These are phyloP conservation scores for Lepisosteus oculatus DNA, from an alignment of 2,113 vertebrate genomes.

Conservation along the genomic window DNA sequence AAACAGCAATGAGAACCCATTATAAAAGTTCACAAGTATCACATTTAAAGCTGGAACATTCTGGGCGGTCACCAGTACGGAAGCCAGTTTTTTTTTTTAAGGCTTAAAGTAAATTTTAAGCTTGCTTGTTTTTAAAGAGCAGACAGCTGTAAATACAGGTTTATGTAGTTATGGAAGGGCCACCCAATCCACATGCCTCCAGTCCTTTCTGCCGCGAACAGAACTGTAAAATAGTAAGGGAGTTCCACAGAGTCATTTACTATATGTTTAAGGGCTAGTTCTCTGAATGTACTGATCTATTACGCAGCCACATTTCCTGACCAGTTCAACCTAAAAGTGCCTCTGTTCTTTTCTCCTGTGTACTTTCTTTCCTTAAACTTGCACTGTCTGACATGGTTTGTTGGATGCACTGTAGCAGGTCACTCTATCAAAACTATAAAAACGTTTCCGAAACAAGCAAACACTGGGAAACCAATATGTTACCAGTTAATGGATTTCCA, in stretches of 20 bases:
- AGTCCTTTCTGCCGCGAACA: background rate
- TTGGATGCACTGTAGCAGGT: no score
- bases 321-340: no score
- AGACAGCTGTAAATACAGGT: slow-evolving; percentile 6
- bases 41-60: background rate
- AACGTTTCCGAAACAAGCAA: slow-evolving; percentile 21
- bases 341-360: no score
- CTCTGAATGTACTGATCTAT: no score
- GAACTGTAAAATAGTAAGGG: no score
- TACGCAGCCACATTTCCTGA: no score
- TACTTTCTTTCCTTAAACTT: no score
- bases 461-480: slow-evolving; percentile 28
- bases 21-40: background rate
- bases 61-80: background rate
- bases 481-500: background rate
- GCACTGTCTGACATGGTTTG: no score
- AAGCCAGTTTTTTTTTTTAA: background rate
- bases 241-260: no score
- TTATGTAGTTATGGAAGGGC: background rate
- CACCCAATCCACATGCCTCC: background rate
- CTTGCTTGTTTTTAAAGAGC: background rate
- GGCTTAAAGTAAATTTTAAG: background rate
- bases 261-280: no score
- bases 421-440: no score
- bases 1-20: background rate